Conservation (phyloP, 1,140 invertebrate species). For the Brachionus asplanchnoidis region DNA sequence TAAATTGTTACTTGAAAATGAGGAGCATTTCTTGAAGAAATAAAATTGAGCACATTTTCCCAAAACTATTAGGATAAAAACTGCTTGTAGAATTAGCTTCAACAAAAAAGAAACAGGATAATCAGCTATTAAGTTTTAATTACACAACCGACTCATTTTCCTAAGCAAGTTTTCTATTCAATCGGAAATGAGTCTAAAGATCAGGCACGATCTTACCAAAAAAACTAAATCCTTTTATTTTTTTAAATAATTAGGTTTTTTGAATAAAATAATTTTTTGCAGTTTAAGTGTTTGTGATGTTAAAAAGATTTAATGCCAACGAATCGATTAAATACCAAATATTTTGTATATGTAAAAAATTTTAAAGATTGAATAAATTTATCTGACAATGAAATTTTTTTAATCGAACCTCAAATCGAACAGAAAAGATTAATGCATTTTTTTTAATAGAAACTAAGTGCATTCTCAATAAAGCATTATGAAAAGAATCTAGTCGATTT, state of each 20-base stretch:
- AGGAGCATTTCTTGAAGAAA: background rate
- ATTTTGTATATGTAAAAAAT: background rate
- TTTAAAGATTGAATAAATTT: background rate
- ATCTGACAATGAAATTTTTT: background rate
- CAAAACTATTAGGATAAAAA: background rate
- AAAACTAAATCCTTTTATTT: background rate
- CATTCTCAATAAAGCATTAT: background rate
- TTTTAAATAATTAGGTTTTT: background rate
- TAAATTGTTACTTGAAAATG: background rate
- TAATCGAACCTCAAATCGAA: background rate
- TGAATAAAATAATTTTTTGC: background rate
- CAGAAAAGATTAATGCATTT: background rate
- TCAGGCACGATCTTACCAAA: background rate
- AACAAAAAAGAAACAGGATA: background rate
- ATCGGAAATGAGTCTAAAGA: background rate
- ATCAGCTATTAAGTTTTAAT: background rate
- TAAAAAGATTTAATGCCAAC: background rate
- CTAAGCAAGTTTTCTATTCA: background rate
- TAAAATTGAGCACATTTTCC: no score
- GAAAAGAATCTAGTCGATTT: background rate
- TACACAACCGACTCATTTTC: background rate
- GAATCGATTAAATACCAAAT: background rate
- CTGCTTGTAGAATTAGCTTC: background rate
- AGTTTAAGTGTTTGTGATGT: no score
- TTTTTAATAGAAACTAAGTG: background rate